These are phyloP conservation scores for Semotilus atromaculatus DNA, from an alignment of 2,797 vertebrate species.

Conservation along the genomic window DNA sequence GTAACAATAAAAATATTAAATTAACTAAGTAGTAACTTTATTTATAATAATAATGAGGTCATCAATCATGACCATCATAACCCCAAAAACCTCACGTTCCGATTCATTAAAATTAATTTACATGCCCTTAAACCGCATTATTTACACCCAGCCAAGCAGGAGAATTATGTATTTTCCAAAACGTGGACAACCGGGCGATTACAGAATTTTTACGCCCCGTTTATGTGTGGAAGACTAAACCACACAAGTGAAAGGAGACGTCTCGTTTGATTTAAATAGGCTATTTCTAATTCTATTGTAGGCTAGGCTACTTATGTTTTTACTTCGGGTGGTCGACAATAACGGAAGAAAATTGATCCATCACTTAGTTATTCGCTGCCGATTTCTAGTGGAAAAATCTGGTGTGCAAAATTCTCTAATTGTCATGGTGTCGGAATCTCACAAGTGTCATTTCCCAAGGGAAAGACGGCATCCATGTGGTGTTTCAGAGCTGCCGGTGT, in stretches of 20 bases:
- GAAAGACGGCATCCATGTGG: not conserved
- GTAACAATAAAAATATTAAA: not conserved
- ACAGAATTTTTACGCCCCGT: not conserved
- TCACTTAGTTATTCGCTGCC: not conserved
- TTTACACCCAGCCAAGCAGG: not conserved
- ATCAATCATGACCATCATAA: not conserved
- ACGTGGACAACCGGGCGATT: not conserved
- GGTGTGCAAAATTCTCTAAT: not conserved
- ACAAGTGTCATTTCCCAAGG: conserved; percentile 25
- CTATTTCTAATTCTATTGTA: not conserved
- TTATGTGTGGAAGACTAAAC: not conserved
- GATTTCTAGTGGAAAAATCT: not conserved
- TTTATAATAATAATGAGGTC: not conserved
- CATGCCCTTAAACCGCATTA: conserved; percentile 15
- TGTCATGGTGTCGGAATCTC: not conserved
- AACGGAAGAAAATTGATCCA: not conserved
- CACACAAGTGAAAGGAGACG: not conserved
- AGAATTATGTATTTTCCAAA: not conserved
- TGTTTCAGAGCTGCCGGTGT: not conserved
- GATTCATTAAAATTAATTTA: conserved; percentile 27
- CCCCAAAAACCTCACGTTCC: conserved; percentile 18
- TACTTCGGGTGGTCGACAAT: not conserved
- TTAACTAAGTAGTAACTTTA: not conserved
- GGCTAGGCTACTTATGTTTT: not conserved
- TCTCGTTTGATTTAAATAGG: not conserved